Evolutionary conservation across 2,113 vertebrate species (phyloP), one percentile per base, ranked within the genome.

Genomic region (Aegypius monachus): DNA sequence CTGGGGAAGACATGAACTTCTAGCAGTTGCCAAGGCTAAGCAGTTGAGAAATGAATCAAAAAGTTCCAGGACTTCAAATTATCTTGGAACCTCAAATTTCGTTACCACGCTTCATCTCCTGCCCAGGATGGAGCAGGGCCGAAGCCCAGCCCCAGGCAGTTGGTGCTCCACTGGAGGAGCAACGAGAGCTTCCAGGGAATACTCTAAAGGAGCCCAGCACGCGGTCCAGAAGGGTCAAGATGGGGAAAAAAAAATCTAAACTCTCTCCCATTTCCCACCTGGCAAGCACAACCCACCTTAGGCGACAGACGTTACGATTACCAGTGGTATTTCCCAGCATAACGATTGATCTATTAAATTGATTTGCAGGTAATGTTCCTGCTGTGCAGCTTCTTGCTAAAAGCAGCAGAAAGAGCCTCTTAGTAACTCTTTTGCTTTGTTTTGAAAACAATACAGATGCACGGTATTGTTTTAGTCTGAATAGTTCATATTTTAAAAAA

Each of bases 361-460:
- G 71, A 88, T 91, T 90, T 86, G 90, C 93, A 96, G 91, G 89
- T 87, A 91, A 72, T 17, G 71, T n/a, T 84, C 85, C 88, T n/a
- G 84, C 87, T n/a, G 53, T 25, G 71, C 68, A 86, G 93, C 78
- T 43, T 95, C 88, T 88, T 94, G 74, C 81, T 95, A 91, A 93
- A 96, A 96, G 86, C 82, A 93, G 84, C 71, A 86, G 88, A 86
- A 95, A 86, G 61, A 96, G 96, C 79, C 71, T 83, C 91, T 91
- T 86, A 47, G 82, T 78, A 96, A 95, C 93, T 95, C 90, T 62
- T 96, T 93, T 74, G 61, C 86, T 97, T 95, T 96, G 86, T 95
- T 95, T 95, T 92, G 86, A 95, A 98, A 93, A 91, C 96, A 97
- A 82, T 91, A 87, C 56, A 95, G 83, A 92, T 42, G 91, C 80